These are phyloP conservation scores for Clarias pachynema DNA, from an alignment of 2,797 vertebrate species.

Conservation along the genomic window DNA sequence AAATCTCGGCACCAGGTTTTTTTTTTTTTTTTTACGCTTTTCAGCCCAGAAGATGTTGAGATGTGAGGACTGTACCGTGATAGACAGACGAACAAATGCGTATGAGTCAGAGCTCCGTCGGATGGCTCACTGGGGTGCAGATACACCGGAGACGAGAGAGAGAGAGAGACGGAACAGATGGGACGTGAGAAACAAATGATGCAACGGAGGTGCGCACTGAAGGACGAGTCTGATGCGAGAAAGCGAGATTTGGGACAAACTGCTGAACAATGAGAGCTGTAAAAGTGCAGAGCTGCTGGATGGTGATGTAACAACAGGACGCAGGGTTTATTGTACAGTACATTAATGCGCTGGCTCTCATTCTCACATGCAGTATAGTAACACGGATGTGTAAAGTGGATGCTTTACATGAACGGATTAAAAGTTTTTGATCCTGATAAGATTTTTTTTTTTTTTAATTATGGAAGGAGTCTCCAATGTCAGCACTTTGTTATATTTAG, in stretches of 20 bases:
- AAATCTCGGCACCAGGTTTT: neutral
- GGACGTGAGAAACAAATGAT: conserved; percentile 30
- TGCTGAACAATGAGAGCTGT: neutral
- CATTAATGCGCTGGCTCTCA: neutral
- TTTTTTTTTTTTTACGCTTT: neutral
- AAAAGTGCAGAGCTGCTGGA: neutral
- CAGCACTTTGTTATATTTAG: neutral
- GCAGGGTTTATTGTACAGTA: neutral
- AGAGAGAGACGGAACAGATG: conserved; percentile 29
- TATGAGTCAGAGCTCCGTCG: conserved; percentile 7
- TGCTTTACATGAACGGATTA: neutral
- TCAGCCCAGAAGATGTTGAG: neutral
- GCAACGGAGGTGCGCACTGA: neutral
- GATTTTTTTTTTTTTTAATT: neutral
- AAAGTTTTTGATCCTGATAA: no score
- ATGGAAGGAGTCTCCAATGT: neutral
- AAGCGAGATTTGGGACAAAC: neutral
- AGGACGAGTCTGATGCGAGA: neutral
- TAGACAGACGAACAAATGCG: conserved; percentile 19
- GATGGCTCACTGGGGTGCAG: conserved; percentile 19
- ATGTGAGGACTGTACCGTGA: neutral
- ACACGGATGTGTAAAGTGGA: neutral
- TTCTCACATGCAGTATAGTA: neutral
- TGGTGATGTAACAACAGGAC: neutral
- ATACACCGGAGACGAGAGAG: neutral